Evolutionary conservation across 2,797 vertebrate genomes (phyloP), one percentile per base, ranked within the genome.

Genomic region (Lophotriccus pileatus): DNA sequence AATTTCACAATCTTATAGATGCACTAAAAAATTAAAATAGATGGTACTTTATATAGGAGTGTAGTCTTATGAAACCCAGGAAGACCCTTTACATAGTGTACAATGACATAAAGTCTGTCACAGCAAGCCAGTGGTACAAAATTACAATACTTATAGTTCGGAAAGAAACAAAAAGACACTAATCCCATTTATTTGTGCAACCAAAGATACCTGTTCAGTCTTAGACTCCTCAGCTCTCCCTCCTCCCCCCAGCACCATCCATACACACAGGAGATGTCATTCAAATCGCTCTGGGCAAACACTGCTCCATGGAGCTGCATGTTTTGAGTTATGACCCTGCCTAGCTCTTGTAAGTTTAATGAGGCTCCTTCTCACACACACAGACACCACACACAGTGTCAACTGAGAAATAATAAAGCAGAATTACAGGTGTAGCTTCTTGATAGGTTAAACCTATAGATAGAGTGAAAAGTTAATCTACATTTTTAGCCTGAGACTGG

Each of bases 361-460:
- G 73, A 90, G 58, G 72, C 21, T 86, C 72, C 47, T 60, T 68
- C 85, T 74, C 92, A 30, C 30, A 79, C 47, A 17, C n/a, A 41
- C 24, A 49, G 73, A 74, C 91, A 69, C 77, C 89, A 84, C 75
- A 80, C 79, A 89, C 64, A 75, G 44, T 0, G 0, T 18, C 49
- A 89, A 60, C 52, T 81, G 70, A 84, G 74, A 91, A 83, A 94
- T 44, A 34, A n/a, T 36, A 55, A 94, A 94, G 25, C 8, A 68
- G 18, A 32, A 64, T 80, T 69, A 79, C 55, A 83, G 78, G 78
- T 63, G 82, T 47, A 90, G 62, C 62, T 89, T 91, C 88, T 83
- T 56, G 10, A 43, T 84, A 52, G 3, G 4, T 82, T 64, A 91
- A 95, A 88, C 7, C 27, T 15, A 59, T 2, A 67, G 64, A 64